Percentiles rank a stretch among this genome's conserved stretches.
phyloP scores from a whole-genome alignment of 1,140 invertebrate genomes.

The Rhopalosiphum padi region DNA sequence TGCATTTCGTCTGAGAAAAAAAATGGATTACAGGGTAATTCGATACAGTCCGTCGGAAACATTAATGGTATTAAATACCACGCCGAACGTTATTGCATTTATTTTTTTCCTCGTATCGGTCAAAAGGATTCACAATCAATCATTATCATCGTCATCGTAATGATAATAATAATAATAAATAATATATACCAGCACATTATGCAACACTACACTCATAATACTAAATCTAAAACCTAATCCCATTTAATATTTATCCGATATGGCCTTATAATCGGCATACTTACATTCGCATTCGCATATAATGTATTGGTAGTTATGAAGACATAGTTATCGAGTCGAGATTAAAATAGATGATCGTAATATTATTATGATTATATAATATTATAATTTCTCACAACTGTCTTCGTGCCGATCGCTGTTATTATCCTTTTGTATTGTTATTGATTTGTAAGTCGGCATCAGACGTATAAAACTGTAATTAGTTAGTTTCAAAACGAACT shows the following conservation, averaged over 20 bases:
- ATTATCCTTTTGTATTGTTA: no score
- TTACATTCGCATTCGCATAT: neutral
- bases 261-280: neutral
- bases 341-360: no score
- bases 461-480: no score
- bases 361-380: no score
- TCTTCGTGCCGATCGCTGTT: no score
- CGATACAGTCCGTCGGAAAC: conserved; percentile 18
- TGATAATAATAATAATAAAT: neutral
- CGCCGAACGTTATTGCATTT: neutral
- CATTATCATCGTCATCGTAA: neutral
- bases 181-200: neutral
- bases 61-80: conserved; percentile 18
- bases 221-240: neutral
- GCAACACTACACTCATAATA: neutral
- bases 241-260: neutral
- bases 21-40: conserved; percentile 48
- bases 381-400: no score
- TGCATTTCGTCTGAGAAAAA: neutral
- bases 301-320: neutral
- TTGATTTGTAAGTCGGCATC: no score
- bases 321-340: no score
- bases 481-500: neutral
- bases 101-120: neutral
- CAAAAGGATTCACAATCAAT: neutral